phyloP scores from a whole-genome alignment of 2,797 vertebrate species.

The Anisognathus igniventris region DNA sequence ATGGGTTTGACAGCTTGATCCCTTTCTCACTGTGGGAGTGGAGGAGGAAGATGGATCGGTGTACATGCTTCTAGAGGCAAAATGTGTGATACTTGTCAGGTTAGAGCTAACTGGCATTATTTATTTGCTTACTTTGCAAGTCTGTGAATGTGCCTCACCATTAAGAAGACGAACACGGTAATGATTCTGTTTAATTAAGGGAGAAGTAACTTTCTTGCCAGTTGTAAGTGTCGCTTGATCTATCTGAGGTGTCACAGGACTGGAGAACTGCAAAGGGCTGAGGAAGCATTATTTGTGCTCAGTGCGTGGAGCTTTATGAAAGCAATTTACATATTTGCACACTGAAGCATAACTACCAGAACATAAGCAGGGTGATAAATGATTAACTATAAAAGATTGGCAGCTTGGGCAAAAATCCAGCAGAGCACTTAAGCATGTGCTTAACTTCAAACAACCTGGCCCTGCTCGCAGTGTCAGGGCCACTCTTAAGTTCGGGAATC shows the following conservation, averaged over 20 bases:
- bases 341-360: conserved; percentile 38
- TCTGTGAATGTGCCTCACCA: background rate
- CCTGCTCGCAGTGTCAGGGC: background rate
- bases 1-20: background rate
- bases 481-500: background rate
- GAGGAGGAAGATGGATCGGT: background rate
- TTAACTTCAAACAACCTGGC: conserved; percentile 11
- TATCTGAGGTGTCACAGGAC: background rate
- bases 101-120: background rate
- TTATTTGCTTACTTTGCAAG: conserved; percentile 37
- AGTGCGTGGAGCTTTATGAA: background rate
- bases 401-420: conserved; percentile 25
- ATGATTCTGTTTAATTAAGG: conserved; percentile 36
- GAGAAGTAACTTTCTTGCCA: conserved; percentile 30
- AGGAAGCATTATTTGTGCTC: conserved; percentile 48
- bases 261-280: conserved; percentile 20
- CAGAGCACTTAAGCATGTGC: conserved; percentile 11
- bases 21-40: background rate
- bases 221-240: conserved; percentile 22
- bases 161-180: background rate
- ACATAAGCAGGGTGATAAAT: conserved; percentile 22
- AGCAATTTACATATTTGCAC: conserved; percentile 59
- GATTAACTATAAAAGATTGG: conserved; percentile 39
- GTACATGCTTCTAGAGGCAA: background rate
- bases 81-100: background rate